These are phyloP conservation scores for Syndactyla subalaris DNA, from an alignment of 2,797 vertebrate genomes.

Conservation along the genomic window DNA sequence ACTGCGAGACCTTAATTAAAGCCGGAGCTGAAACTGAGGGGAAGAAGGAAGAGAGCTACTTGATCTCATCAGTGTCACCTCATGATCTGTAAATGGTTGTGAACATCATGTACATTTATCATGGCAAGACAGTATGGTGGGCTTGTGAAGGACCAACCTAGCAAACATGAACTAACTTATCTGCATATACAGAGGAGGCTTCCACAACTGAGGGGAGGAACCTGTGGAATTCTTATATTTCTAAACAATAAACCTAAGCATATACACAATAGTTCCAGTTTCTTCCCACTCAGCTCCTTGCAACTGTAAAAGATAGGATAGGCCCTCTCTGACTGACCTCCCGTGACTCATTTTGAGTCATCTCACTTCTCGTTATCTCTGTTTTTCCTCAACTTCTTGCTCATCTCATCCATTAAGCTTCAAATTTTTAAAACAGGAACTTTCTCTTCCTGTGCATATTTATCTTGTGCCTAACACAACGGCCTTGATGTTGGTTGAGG, in stretches of 20 bases:
- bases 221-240: neutral
- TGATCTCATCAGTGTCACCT: neutral
- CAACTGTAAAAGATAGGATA: neutral
- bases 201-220: neutral
- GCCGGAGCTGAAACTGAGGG: conserved; percentile 21
- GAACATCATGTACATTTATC: neutral
- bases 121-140: fast-evolving
- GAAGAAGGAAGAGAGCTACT: conserved; percentile 1
- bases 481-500: neutral
- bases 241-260: neutral
- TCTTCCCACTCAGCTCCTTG: neutral
- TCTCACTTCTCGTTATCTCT: conserved; percentile 22
- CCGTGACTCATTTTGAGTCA: conserved; percentile 26
- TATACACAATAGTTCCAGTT: neutral
- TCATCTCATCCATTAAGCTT: conserved; percentile 41
- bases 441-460: conserved; percentile 61
- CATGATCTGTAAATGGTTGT: neutral
- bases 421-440: conserved; percentile 38
- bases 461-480: conserved; percentile 33
- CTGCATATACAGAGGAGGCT: neutral
- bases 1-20: conserved; percentile 49
- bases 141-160: neutral
- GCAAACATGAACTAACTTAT: neutral
- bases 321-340: neutral
- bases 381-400: conserved; percentile 20